Conservation (phyloP, 1,140 invertebrate species). For the Stenopsyche tienmushanensis region DNA sequence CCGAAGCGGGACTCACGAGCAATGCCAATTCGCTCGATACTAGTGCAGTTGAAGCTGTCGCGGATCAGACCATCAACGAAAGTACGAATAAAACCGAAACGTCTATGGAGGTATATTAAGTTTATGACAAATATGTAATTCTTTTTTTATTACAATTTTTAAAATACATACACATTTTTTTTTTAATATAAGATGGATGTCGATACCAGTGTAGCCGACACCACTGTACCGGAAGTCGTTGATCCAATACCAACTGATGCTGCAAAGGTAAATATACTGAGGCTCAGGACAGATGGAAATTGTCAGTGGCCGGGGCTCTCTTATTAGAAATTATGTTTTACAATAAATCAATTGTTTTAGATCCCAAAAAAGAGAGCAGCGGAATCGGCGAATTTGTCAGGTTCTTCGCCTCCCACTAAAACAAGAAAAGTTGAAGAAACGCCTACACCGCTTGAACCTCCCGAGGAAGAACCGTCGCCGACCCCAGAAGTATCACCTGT, state of each 20-base stretch:
- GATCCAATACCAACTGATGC: not conserved
- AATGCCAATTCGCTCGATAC: conserved; percentile 9
- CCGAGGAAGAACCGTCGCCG: not conserved
- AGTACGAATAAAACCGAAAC: not conserved
- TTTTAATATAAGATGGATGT: conserved; percentile 1
- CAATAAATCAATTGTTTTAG: conserved; percentile 4
- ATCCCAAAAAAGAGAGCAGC: conserved; percentile 13
- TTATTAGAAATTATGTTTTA: not conserved
- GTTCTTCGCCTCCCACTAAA: conserved; percentile 1
- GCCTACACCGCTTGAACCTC: not conserved
- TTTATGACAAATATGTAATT: not conserved
- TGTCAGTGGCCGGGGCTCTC: not conserved
- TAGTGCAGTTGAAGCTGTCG: not conserved
- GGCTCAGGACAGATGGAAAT: not conserved
- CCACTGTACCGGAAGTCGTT: not conserved
- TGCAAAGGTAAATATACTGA: conserved; percentile 9
- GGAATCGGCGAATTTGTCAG: not conserved
- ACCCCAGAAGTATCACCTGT: not conserved
- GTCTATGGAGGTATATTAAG: conserved; percentile 1
- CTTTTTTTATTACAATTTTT: not conserved
- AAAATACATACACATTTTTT: too few species aligned
- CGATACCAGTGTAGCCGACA: not conserved
- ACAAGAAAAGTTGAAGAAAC: conserved; percentile 11
- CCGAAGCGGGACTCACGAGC: conserved; percentile 45
- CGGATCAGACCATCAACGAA: not conserved